These are phyloP conservation scores for Pangasius djambal DNA, from an alignment of 2,797 vertebrate species.

Conservation along the genomic window DNA sequence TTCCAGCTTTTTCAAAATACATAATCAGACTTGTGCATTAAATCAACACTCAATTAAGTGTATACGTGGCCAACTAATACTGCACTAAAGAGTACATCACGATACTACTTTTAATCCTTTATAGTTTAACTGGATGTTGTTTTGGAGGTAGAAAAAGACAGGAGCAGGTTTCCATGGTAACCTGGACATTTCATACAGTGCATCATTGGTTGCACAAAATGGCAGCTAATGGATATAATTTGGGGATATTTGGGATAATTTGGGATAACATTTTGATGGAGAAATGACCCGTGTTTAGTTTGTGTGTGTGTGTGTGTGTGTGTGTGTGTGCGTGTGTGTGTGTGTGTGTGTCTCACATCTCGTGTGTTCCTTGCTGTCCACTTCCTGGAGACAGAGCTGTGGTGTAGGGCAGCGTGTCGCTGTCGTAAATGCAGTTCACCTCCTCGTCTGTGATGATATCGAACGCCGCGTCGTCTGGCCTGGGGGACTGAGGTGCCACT, in stretches of 20 bases:
- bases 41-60: too few relatives aligned
- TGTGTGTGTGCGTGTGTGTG: background rate
- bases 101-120: background rate
- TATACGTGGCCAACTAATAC: background rate
- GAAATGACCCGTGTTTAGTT: background rate
- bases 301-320: conserved; percentile 3
- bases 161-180: conserved; percentile 18
- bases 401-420: conserved; percentile 70
- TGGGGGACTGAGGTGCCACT: conserved; percentile 70
- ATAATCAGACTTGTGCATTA: too few relatives aligned
- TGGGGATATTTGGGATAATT: conserved; percentile 6
- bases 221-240: conserved; percentile 2
- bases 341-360: conserved; percentile 79
- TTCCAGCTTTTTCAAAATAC: too few relatives aligned
- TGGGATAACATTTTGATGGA: background rate
- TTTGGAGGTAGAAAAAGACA: background rate
- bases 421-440: conserved; percentile 82
- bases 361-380: conserved; percentile 74
- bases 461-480: conserved; percentile 83
- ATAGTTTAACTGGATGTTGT: background rate
- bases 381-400: conserved; percentile 71
- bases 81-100: background rate
- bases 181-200: background rate
- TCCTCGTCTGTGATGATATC: conserved; percentile 98
- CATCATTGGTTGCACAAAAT: background rate